A percentile compares a stretch with the other conserved stretches of the same genome.
Conservation (phyloP, 2,888 invertebrate genomes). For the Cryptus viduatorius region DNA sequence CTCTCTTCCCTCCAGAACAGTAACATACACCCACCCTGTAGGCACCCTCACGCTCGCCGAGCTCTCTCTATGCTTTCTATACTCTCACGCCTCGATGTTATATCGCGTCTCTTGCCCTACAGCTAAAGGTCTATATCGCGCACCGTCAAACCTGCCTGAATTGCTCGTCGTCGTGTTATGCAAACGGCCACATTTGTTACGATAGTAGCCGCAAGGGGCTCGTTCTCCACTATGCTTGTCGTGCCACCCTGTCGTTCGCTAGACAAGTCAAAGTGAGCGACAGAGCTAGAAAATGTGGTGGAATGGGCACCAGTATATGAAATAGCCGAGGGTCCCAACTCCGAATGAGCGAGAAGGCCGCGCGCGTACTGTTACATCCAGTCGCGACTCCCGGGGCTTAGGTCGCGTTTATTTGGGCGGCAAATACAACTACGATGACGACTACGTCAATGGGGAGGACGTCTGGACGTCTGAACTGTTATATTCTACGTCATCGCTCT, state of each 20-base stretch:
- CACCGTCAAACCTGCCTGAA: conserved; percentile 85
- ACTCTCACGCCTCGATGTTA: conserved; percentile 56
- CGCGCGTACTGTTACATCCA: conserved; percentile 35
- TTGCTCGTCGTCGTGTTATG: conserved; percentile 85
- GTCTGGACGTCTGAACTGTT: conserved; percentile 67
- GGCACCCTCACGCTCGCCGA: conserved; percentile 50
- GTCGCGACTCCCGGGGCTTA: conserved; percentile 45
- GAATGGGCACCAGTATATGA: conserved; percentile 6
- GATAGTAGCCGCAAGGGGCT: conserved; percentile 83
- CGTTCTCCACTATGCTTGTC: conserved; percentile 78
- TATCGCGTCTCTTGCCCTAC: conserved; percentile 54
- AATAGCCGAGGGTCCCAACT: conserved; percentile 5
- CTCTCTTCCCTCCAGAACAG: conserved; percentile 43
- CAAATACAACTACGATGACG: conserved; percentile 54
- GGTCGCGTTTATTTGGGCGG: conserved; percentile 67
- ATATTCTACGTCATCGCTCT: conserved; percentile 68
- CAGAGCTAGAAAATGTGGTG: conserved; percentile 30
- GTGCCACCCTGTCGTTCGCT: conserved; percentile 69
- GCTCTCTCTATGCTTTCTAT: conserved; percentile 23
- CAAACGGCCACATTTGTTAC: conserved; percentile 85
- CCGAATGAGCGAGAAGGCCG: conserved; percentile 19
- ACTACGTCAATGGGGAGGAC: conserved; percentile 30
- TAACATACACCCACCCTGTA: conserved; percentile 21
- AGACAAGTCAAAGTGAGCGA: conserved; percentile 37
- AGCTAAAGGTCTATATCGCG: conserved; percentile 84